These are phyloP conservation scores for Amaurobius ferox DNA, from an alignment of 2,888 invertebrate genomes.

Conservation along the genomic window DNA sequence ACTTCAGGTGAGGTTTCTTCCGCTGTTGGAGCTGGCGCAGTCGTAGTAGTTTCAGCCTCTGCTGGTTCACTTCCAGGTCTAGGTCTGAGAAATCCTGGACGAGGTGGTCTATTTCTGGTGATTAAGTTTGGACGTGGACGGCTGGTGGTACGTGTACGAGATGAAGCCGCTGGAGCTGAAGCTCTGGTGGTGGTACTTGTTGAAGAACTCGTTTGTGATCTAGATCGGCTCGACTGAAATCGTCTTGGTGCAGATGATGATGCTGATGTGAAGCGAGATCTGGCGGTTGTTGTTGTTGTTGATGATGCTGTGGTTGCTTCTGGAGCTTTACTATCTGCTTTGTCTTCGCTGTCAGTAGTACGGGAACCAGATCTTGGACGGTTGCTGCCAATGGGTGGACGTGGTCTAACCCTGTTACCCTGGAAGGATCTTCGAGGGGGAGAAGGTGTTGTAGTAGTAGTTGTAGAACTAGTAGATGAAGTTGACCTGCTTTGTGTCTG, in stretches of 20 bases:
- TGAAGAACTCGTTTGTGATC: neutral
- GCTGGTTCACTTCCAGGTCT: constrained; percentile 32
- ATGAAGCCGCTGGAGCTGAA: neutral
- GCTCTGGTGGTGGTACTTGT: constrained; percentile 17
- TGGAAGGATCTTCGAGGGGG: constrained; percentile 39
- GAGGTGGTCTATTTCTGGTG: constrained; percentile 29
- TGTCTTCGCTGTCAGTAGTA: constrained; percentile 15
- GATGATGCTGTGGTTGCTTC: constrained; percentile 21
- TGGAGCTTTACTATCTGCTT: neutral
- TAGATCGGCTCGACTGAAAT: constrained; percentile 43
- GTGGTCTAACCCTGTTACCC: constrained; percentile 36
- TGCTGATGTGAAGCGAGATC: constrained; percentile 20
- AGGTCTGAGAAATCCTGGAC: constrained; percentile 51
- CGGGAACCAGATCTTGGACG: constrained; percentile 11
- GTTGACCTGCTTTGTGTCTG: neutral
- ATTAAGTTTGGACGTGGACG: constrained; percentile 42
- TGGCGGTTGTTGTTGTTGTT: constrained; percentile 18
- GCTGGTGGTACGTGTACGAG: constrained; percentile 28
- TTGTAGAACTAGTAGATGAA: constrained; percentile 34
- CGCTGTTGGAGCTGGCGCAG: neutral
- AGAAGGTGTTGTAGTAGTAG: constrained; percentile 24
- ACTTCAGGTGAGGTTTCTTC: constrained; percentile 22
- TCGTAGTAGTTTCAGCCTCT: constrained; percentile 38
- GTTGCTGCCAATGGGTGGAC: constrained; percentile 18
- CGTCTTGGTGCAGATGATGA: constrained; percentile 10